A percentile compares a stretch with the other conserved stretches of the same genome.
These are phyloP conservation scores for Catocala sponsa DNA, from an alignment of 2,888 invertebrate genomes.

Conservation along the genomic window DNA sequence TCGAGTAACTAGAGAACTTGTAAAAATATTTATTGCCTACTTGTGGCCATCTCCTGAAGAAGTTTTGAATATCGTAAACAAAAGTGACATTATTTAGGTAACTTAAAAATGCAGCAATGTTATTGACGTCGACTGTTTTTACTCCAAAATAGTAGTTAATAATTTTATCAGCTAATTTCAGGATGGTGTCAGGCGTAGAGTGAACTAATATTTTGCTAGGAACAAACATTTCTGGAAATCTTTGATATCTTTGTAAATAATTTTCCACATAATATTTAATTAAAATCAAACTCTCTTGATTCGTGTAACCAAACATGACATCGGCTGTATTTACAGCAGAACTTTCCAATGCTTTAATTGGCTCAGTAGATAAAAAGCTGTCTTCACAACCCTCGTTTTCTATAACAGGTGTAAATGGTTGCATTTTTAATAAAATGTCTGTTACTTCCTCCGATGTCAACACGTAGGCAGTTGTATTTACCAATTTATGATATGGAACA, in stretches of 20 bases:
- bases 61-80: conserved; percentile 48
- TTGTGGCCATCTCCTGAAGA: conserved; percentile 42
- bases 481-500: conserved; percentile 50
- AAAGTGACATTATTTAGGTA: conserved; percentile 48
- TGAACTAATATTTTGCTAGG: conserved; percentile 55
- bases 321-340: conserved; percentile 87
- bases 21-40: conserved; percentile 52
- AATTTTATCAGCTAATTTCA: conserved; percentile 57
- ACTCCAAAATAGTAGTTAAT: conserved; percentile 57
- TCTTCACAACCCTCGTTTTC: conserved; percentile 59
- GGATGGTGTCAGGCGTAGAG: conserved; percentile 35
- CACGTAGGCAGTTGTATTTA: conserved; percentile 29
- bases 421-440: conserved; percentile 19
- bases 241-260: conserved; percentile 39
- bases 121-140: conserved; percentile 40
- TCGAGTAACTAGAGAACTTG: conserved; percentile 57
- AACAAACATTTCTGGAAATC: conserved; percentile 55
- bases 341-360: conserved; percentile 51
- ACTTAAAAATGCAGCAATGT: conserved; percentile 52
- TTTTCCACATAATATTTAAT: conserved; percentile 28
- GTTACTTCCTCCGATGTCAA: conserved; percentile 15
- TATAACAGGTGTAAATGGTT: conserved; percentile 53
- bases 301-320: conserved; percentile 90
- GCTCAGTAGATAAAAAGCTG: conserved; percentile 55
- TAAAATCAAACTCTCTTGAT: conserved; percentile 87